A percentile compares a stretch with the other conserved stretches of the same genome.
Conservation (phyloP, 2,113 vertebrate genomes). For the Pleuronectes platessa region DNA sequence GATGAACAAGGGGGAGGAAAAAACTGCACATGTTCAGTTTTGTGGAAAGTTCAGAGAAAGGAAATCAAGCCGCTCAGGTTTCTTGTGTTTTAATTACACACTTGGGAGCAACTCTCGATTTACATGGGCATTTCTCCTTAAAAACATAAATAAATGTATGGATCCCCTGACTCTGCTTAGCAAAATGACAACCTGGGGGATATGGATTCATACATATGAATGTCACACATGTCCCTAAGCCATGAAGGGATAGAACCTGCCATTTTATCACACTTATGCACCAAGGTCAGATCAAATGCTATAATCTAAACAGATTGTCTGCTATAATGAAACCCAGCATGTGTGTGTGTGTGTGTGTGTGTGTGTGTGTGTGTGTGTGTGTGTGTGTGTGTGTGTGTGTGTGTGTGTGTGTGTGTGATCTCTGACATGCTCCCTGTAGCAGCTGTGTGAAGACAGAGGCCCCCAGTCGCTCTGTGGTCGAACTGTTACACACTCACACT, state of each 20-base stretch:
- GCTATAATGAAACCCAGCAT: slow-evolving; percentile 2
- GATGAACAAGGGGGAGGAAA: not conserved
- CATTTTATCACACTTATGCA: slow-evolving; percentile 10
- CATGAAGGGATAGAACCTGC: not conserved
- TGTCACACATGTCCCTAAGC: slow-evolving; percentile 38
- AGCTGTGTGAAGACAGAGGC: slow-evolving; percentile 37
- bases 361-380: not conserved
- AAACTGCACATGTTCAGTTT: not conserved
- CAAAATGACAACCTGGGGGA: slow-evolving; percentile 1
- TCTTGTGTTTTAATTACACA: slow-evolving; percentile 16
- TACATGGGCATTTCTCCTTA: not conserved
- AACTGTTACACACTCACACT: slow-evolving; percentile 8
- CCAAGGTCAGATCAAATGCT: slow-evolving; percentile 30
- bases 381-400: not conserved
- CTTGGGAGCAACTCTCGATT: slow-evolving; percentile 5
- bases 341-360: not conserved
- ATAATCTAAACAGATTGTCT: slow-evolving; percentile 11
- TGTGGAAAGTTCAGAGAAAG: slow-evolving; percentile 20
- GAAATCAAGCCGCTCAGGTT: slow-evolving; percentile 11
- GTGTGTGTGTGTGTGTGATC: not conserved
- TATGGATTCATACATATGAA: slow-evolving; percentile 31
- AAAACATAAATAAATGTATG: slow-evolving; percentile 18
- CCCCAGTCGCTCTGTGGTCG: slow-evolving; percentile 24
- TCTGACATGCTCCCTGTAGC: slow-evolving; percentile 27
- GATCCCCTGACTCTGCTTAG: not conserved